phyloP scores from a whole-genome alignment of 2,797 vertebrate species.

The Anas capensis region DNA sequence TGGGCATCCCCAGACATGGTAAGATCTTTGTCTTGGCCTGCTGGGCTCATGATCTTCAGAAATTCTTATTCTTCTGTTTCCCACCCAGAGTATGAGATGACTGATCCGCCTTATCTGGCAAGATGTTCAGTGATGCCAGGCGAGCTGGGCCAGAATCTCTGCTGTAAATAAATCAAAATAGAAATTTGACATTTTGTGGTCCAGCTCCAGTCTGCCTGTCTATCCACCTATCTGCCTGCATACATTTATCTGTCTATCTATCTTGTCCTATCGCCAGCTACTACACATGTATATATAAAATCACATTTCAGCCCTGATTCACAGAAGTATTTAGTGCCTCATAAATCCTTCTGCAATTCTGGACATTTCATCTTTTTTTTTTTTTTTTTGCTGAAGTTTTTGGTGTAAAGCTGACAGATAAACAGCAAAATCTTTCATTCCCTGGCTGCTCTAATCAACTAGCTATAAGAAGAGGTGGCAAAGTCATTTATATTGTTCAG shows the following conservation, averaged over 20 bases:
- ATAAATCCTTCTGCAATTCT: conserved; percentile 26
- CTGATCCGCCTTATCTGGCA: background rate
- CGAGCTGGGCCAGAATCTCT: background rate
- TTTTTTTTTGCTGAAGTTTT: background rate
- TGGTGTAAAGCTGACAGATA: conserved; percentile 11
- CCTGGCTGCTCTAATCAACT: conserved; percentile 34
- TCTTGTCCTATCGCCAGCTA: background rate
- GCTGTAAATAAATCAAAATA: background rate
- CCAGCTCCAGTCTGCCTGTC: background rate
- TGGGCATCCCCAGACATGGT: fast-evolving
- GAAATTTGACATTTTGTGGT: background rate
- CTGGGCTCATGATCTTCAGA: background rate
- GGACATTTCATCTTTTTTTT: background rate
- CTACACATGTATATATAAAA: background rate
- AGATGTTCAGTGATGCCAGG: background rate
- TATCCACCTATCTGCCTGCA: fast-evolving
- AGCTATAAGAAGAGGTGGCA: background rate
- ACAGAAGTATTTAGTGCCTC: background rate
- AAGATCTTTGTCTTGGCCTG: background rate
- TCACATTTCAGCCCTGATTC: background rate
- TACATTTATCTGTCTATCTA: background rate
- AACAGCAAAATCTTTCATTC: conserved; percentile 7
- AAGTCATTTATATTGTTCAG: conserved; percentile 54
- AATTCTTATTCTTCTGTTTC: background rate
- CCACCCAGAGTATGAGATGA: background rate